phyloP scores from a whole-genome alignment of 2,797 vertebrate species.

The Aplochiton taeniatus region DNA sequence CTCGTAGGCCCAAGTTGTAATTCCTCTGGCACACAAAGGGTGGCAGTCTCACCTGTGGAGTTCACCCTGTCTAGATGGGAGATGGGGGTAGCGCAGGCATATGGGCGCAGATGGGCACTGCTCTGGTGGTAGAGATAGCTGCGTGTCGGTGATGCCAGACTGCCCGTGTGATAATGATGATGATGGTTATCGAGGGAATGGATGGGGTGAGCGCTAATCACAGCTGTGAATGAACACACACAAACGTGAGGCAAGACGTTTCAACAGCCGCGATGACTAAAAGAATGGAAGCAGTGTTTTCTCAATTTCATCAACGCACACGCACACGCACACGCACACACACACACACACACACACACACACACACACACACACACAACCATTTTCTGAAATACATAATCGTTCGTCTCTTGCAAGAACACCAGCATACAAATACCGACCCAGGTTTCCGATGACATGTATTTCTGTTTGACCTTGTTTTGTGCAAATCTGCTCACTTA shows the following conservation, averaged over 20 bases:
- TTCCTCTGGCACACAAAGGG: conserved; percentile 41
- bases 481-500: too few relatives aligned
- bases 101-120: conserved; percentile 72
- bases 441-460: not conserved
- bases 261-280: conserved; percentile 38
- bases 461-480: too few relatives aligned
- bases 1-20: not conserved
- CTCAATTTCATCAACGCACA: conserved; percentile 11
- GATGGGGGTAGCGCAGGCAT: conserved; percentile 84
- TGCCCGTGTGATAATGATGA: conserved; percentile 99
- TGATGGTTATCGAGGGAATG: conserved; percentile 99
- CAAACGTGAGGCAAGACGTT: conserved; percentile 65
- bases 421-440: conserved; percentile 50
- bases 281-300: conserved; percentile 8
- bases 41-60: conserved; percentile 91
- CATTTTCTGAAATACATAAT: not conserved
- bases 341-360: conserved; percentile 1
- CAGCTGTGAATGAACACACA: conserved; percentile 91
- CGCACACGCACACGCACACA: not conserved
- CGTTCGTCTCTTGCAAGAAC: conserved; percentile 6
- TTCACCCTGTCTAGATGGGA: conserved; percentile 95
- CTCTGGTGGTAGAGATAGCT: conserved; percentile 91
- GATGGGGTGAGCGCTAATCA: conserved; percentile 99
- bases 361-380: not conserved
- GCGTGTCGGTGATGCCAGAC: conserved; percentile 91